Evolutionary conservation across 2,113 vertebrate species (phyloP).

Genomic region (Macquaria australasica): DNA sequence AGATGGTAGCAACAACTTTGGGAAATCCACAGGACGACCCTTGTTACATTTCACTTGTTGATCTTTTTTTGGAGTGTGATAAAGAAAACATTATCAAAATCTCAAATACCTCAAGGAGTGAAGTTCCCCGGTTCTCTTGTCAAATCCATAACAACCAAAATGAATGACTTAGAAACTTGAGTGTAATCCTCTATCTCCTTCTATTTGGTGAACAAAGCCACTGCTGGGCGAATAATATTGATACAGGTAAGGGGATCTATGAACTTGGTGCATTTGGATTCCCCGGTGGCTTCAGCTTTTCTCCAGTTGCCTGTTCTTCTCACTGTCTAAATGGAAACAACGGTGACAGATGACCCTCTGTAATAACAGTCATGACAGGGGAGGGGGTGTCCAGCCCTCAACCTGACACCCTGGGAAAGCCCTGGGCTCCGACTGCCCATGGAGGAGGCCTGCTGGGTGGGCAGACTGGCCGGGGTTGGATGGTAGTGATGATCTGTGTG

Average conservation of each 20-base stretch:
- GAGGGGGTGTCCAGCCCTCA: constrained; percentile 62
- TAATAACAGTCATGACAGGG: constrained; percentile 75
- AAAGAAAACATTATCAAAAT: constrained; percentile 52
- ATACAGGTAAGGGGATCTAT: constrained; percentile 72
- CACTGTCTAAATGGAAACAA: constrained; percentile 68
- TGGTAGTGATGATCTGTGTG: constrained; percentile 64
- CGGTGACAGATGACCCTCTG: constrained; percentile 79
- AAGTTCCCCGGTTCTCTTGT: constrained; percentile 9
- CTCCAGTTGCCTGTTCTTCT: constrained; percentile 67
- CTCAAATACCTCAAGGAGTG: constrained; percentile 22
- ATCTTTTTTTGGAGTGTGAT: constrained; percentile 1
- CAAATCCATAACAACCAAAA: constrained; percentile 44
- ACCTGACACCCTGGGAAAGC: constrained; percentile 86
- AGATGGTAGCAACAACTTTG: constrained; percentile 66
- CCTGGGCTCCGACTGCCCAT: constrained; percentile 55
- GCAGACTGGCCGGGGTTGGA: constrained; percentile 29
- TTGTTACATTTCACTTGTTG: background rate
- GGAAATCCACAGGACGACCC: background rate
- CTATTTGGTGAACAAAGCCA: constrained; percentile 42
- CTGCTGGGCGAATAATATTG: constrained; percentile 77
- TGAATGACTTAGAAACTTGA: constrained; percentile 42
- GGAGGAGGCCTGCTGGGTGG: constrained; percentile 65
- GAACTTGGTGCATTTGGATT: constrained; percentile 42
- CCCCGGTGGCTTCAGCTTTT: constrained; percentile 50
- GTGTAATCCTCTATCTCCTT: constrained; percentile 29